Evolutionary conservation across 2,113 vertebrate genomes (phyloP), one percentile per base, ranked within the genome.

Genomic region (Nicator chloris): DNA sequence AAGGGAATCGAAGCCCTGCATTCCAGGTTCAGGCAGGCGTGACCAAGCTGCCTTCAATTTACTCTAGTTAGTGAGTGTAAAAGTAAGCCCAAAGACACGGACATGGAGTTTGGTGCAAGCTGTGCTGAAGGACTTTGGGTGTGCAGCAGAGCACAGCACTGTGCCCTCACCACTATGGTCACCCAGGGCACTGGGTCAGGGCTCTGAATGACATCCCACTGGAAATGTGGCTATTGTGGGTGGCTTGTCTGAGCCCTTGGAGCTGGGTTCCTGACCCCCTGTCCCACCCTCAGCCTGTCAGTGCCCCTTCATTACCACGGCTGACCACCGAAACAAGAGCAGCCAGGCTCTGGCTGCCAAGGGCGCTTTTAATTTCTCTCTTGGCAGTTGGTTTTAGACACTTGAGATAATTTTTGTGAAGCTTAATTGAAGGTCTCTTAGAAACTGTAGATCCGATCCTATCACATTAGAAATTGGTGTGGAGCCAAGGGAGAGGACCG

Each of bases 11-110:
- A 90, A 96, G 88, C 69, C 60, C 73, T 86, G 88, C 96, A 96
- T 96, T 97, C 96, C 94, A 92, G 68, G 88, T 92, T 93, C 94
- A 96, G 64, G 92, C 92, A 93, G 88, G 91, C 96, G 94, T 97
- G 96, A 96, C 96, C 96, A 92, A 91, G 80, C 94, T 96, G 96
- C 96, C 95, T 93, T 95, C 95, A 94, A 75, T 96, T 95, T 93
- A 26, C 68, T 88, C 86, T 15, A 49, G 94, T 86, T 88, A 88
- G 91, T 59, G 71, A 94, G 86, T 31, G 33, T 65, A 28, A 80
- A 61, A 94, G 92, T 90, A 31, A 94, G 35, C 86, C 49, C 94
- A 84, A 95, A 96, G 95, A 95, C 72, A n/a, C 13, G 92, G 96
- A 94, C 30, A 47, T 95, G 95, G 95, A 95, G 39, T 91, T 69